Evolutionary conservation across 1,140 invertebrate genomes (phyloP).

Genomic region (Pomacea maculata): DNA sequence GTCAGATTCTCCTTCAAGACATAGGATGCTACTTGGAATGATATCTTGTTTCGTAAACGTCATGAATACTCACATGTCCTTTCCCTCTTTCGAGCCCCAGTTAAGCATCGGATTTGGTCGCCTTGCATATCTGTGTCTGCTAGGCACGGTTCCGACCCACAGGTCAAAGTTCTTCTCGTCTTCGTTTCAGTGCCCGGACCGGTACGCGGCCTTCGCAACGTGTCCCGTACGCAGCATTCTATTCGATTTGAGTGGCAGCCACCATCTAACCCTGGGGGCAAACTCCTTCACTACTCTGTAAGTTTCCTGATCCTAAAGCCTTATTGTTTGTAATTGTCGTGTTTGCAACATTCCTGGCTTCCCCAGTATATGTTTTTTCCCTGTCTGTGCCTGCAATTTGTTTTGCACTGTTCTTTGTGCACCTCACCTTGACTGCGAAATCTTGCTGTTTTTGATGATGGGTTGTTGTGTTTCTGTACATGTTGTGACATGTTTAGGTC

Average conservation of each 20-base stretch:
- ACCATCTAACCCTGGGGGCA: conserved; percentile 35
- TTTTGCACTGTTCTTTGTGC: background rate
- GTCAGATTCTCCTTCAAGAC: background rate
- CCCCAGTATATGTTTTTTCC: background rate
- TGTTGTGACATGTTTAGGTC: background rate
- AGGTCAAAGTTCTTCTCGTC: background rate
- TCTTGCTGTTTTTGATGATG: background rate
- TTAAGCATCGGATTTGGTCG: background rate
- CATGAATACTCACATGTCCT: background rate
- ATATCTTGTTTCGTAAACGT: background rate
- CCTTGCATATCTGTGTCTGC: background rate
- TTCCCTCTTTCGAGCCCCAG: background rate
- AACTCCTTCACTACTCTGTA: conserved; percentile 40
- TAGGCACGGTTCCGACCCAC: background rate
- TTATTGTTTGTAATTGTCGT: background rate
- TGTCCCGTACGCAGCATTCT: conserved; percentile 38
- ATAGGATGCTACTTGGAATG: background rate
- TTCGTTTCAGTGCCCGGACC: conserved; percentile 43
- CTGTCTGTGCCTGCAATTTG: background rate
- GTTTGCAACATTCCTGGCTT: background rate
- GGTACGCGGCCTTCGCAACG: conserved; percentile 39
- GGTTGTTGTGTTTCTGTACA: background rate
- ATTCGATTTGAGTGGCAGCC: conserved; percentile 41
- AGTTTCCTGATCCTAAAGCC: conserved; percentile 7
- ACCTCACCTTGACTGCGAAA: background rate